Conservation (phyloP, 1,140 invertebrate species). For the Olivierus martensii region DNA sequence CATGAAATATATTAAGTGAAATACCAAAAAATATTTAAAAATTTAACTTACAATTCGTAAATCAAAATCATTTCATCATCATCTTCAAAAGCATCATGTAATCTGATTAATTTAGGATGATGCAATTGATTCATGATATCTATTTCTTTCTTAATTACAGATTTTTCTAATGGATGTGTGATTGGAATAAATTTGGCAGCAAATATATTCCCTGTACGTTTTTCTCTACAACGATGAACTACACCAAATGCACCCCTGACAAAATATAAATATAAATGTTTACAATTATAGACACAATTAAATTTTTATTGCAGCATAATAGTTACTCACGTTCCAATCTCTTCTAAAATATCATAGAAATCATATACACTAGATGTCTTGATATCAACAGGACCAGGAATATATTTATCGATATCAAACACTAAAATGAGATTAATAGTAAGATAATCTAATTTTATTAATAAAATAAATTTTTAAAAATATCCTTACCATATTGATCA, state of each 20-base stretch:
- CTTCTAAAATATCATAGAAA: slow-evolving; percentile 96
- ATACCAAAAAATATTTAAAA: background rate
- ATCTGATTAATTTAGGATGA: slow-evolving; percentile 91
- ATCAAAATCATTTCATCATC: slow-evolving; percentile 99
- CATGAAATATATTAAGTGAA: background rate
- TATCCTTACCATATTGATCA: slow-evolving; percentile 59
- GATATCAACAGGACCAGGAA: slow-evolving; percentile 92
- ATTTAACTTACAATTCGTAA: slow-evolving; percentile 61
- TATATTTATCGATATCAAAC: slow-evolving; percentile 90
- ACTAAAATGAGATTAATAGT: slow-evolving; percentile 39
- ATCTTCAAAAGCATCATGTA: slow-evolving; percentile 98
- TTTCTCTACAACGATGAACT: slow-evolving; percentile 92
- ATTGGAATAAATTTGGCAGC: slow-evolving; percentile 99
- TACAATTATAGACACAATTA: background rate
- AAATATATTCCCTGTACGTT: slow-evolving; percentile 93
- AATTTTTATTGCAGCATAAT: background rate
- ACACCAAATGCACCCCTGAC: slow-evolving; percentile 85
- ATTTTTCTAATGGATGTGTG: slow-evolving; percentile 87
- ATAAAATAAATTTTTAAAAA: background rate
- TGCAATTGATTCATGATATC: slow-evolving; percentile 99
- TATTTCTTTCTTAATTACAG: slow-evolving; percentile 94
- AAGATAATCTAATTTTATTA: background rate
- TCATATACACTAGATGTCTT: slow-evolving; percentile 91
- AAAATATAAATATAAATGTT: too few species aligned
- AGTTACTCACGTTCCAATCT: slow-evolving; percentile 64